Conservation (phyloP, 2,797 vertebrate species). For the Aplochiton taeniatus region DNA sequence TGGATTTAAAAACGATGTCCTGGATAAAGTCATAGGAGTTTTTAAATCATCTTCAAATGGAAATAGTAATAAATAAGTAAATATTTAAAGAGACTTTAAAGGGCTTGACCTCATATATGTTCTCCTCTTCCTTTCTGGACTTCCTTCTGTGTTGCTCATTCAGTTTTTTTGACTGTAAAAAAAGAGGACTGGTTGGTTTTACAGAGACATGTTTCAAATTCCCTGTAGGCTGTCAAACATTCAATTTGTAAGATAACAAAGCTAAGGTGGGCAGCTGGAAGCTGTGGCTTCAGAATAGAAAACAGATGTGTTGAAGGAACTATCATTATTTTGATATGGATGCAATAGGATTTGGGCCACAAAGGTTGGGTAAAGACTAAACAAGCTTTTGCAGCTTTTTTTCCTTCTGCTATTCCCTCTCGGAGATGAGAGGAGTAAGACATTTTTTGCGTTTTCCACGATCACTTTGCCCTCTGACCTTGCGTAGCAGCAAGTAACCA, state of each 20-base stretch:
- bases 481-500: not conserved
- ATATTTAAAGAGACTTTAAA: not conserved
- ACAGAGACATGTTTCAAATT: not conserved
- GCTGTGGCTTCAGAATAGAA: too few relatives aligned
- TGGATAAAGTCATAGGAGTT: not conserved
- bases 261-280: too few relatives aligned
- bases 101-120: slow-evolving; percentile 77
- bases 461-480: slow-evolving; percentile 1
- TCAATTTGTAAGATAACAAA: too few relatives aligned
- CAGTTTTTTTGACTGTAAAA: slow-evolving; percentile 57
- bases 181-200: not conserved
- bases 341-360: too few relatives aligned
- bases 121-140: slow-evolving; percentile 68
- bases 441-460: too few relatives aligned
- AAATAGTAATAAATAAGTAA: not conserved
- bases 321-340: too few relatives aligned
- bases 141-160: slow-evolving; percentile 60
- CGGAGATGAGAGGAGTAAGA: too few relatives aligned
- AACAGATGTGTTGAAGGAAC: too few relatives aligned
- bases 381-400: too few relatives aligned
- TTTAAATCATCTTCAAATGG: not conserved
- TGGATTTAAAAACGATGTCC: not conserved
- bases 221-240: not conserved
- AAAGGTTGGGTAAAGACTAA: too few relatives aligned
- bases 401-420: too few relatives aligned